A percentile compares a stretch with the other conserved stretches of the same genome.
Conservation (phyloP, 2,888 invertebrate genomes). For the Tachystola acroxantha region DNA sequence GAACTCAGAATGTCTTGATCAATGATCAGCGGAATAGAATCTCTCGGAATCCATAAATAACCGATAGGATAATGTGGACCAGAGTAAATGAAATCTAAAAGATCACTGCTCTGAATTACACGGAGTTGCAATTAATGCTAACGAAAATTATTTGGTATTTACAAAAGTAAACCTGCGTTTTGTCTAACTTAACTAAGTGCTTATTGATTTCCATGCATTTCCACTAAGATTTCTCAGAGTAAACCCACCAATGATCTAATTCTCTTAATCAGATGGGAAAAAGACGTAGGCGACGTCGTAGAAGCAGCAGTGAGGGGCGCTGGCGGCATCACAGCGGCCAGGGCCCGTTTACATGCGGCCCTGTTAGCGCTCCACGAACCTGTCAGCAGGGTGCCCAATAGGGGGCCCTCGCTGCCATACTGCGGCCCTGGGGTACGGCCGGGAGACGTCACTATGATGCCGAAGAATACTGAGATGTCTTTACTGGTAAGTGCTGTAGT, state of each 20-base stretch:
- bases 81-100: no score
- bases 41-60: no score
- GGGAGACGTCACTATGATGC: conserved; percentile 73
- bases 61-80: no score
- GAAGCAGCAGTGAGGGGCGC: conserved; percentile 76
- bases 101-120: no score
- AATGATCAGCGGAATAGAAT: no score
- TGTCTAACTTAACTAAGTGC: no score
- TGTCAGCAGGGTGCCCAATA: conserved; percentile 44
- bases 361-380: conserved; percentile 57
- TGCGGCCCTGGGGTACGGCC: conserved; percentile 76
- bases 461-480: conserved; percentile 72
- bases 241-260: no score
- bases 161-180: no score
- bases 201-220: no score
- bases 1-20: background rate
- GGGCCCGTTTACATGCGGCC: conserved; percentile 63
- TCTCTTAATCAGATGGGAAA: conserved; percentile 70
- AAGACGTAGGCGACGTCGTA: conserved; percentile 76
- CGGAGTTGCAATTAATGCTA: no score
- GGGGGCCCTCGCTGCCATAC: conserved; percentile 78
- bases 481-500: conserved; percentile 48
- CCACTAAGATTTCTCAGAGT: no score
- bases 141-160: no score
- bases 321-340: conserved; percentile 57